Conservation (phyloP, 1,140 invertebrate species). For the Propsilocerus akamusi region DNA sequence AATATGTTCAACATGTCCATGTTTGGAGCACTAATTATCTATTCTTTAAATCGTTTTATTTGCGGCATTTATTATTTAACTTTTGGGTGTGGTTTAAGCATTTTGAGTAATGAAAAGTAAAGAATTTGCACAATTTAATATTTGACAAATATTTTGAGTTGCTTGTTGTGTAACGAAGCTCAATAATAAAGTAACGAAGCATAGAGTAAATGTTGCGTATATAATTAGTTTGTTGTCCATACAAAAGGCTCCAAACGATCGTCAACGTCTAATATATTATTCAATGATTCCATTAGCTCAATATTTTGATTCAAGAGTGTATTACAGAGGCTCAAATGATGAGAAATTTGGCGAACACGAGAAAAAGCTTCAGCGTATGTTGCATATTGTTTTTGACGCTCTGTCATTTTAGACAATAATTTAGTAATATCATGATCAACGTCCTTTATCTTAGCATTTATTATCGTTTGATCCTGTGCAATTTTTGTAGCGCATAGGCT, state of each 20-base stretch:
- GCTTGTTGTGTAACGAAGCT: too few relatives aligned
- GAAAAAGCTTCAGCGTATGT: conserved; percentile 69
- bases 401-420: conserved; percentile 46
- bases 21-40: too few relatives aligned
- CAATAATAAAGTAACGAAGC: too few relatives aligned
- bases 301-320: conserved; percentile 66
- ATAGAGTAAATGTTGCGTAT: too few relatives aligned
- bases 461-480: conserved; percentile 47
- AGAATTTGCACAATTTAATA: too few relatives aligned
- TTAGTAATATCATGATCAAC: conserved; percentile 52
- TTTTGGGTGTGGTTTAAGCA: too few relatives aligned
- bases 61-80: too few relatives aligned
- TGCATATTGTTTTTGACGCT: conserved; percentile 65
- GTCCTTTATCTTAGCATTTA: conserved; percentile 55
- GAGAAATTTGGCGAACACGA: conserved; percentile 55
- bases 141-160: too few relatives aligned
- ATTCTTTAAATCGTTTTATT: too few relatives aligned
- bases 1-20: too few relatives aligned
- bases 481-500: conserved; percentile 49
- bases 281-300: conserved; percentile 67
- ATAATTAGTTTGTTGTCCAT: conserved; percentile 46
- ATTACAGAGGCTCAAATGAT: conserved; percentile 65
- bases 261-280: conserved; percentile 62
- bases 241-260: conserved; percentile 78
- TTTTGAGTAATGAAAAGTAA: too few relatives aligned